phyloP scores from a whole-genome alignment of 30 jellyfish, hydroid and myxozoan genomes.

The Morbakka virulenta region DNA sequence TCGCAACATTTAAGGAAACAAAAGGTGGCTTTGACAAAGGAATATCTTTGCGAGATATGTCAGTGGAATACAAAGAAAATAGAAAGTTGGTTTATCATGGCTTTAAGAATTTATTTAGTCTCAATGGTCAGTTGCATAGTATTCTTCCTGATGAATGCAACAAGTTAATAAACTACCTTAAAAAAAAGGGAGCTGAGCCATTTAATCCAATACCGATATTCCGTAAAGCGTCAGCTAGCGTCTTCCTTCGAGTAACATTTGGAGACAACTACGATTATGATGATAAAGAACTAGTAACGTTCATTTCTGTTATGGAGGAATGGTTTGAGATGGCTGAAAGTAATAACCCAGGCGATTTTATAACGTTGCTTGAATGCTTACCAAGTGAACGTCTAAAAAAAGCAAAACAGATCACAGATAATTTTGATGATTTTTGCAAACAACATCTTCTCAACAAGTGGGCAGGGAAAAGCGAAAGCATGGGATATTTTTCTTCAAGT shows the following conservation, averaged over 20 bases:
- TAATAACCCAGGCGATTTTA: slow-evolving; percentile 36
- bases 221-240: slow-evolving; percentile 7
- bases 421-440: neutral
- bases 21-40: slow-evolving; percentile 26
- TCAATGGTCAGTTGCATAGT: neutral
- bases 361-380: slow-evolving; percentile 1
- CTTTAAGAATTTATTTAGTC: neutral
- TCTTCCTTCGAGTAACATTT: slow-evolving; percentile 5
- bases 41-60: slow-evolving; percentile 18
- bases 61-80: slow-evolving; percentile 20
- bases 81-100: slow-evolving; percentile 4
- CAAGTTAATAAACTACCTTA: neutral
- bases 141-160: slow-evolving; percentile 1
- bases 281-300: neutral
- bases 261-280: slow-evolving; percentile 11
- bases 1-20: slow-evolving; percentile 31
- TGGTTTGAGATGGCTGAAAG: slow-evolving; percentile 48
- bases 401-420: slow-evolving; percentile 3
- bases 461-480: neutral
- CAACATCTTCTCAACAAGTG: neutral
- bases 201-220: slow-evolving; percentile 16
- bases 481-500: too few relatives aligned
- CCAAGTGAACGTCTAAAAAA: slow-evolving; percentile 31
- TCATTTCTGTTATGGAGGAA: neutral
- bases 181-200: neutral